Percentiles rank a stretch among this genome's conserved stretches.
Conservation (phyloP, 2,888 invertebrate species). For the Nephrotoma guestfalica region DNA sequence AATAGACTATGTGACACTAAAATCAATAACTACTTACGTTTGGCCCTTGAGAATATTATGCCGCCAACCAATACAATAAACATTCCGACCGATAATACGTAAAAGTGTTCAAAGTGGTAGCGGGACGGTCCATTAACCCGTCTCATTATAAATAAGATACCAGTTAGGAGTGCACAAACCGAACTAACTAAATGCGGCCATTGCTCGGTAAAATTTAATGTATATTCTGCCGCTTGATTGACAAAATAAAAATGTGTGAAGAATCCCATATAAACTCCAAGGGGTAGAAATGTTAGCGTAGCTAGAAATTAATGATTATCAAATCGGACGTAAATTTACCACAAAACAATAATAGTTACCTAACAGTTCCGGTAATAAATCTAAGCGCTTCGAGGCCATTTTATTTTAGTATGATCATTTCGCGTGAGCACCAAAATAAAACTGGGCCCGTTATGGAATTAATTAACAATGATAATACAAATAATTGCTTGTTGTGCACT, state of each 20-base stretch:
- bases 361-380: not conserved
- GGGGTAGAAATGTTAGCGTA: not conserved
- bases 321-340: not conserved
- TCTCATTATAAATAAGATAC: not conserved
- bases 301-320: not conserved
- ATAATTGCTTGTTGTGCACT: not conserved
- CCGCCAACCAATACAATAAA: not conserved
- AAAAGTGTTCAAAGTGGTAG: not conserved
- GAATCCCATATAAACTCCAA: not conserved
- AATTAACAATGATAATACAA: not conserved
- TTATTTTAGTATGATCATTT: not conserved
- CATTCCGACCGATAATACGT: not conserved
- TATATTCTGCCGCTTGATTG: not conserved
- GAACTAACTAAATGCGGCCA: not conserved
- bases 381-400: not conserved
- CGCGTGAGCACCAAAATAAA: not conserved
- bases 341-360: not conserved
- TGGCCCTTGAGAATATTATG: not conserved
- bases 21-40: not conserved
- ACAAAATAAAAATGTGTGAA: not conserved
- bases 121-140: not conserved
- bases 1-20: not conserved
- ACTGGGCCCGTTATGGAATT: not conserved
- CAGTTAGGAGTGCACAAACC: not conserved
- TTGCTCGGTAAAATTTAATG: not conserved